Evolutionary conservation across 2,888 invertebrate species (phyloP).

Genomic region (Hybos culiciformis): DNA sequence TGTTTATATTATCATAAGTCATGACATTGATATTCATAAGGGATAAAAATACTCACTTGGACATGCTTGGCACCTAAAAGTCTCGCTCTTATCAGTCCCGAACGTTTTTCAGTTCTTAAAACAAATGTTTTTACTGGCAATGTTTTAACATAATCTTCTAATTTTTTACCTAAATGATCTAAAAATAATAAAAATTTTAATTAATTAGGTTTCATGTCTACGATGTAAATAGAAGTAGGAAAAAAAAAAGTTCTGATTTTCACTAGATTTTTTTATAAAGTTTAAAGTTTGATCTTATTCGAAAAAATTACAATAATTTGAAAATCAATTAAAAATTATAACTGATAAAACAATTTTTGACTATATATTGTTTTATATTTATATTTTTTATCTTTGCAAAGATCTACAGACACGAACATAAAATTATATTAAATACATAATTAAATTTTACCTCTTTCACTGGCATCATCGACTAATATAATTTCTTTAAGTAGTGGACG

Average conservation of each 20-base stretch:
- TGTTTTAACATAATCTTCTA: constrained; percentile 78
- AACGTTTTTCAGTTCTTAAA: constrained; percentile 79
- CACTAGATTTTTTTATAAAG: background rate
- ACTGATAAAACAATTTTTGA: too few relatives aligned
- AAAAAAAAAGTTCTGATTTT: background rate
- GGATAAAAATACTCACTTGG: constrained; percentile 56
- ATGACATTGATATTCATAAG: too few relatives aligned
- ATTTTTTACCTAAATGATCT: constrained; percentile 77
- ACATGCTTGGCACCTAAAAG: constrained; percentile 88
- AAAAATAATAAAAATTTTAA: constrained; percentile 19
- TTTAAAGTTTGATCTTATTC: background rate
- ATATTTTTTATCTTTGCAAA: too few relatives aligned
- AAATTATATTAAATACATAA: constrained; percentile 2
- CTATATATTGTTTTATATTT: too few relatives aligned
- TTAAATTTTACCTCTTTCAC: constrained; percentile 62
- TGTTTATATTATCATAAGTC: too few relatives aligned
- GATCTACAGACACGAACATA: background rate
- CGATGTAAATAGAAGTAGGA: too few relatives aligned
- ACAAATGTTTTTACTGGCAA: constrained; percentile 78
- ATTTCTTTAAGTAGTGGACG: constrained; percentile 77
- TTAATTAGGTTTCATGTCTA: constrained; percentile 5
- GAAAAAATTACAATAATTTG: background rate
- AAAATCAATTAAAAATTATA: background rate
- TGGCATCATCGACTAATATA: constrained; percentile 95
- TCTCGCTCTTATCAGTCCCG: constrained; percentile 90